Conservation (phyloP, 1,140 invertebrate genomes). For the Trichoplusia ni region DNA sequence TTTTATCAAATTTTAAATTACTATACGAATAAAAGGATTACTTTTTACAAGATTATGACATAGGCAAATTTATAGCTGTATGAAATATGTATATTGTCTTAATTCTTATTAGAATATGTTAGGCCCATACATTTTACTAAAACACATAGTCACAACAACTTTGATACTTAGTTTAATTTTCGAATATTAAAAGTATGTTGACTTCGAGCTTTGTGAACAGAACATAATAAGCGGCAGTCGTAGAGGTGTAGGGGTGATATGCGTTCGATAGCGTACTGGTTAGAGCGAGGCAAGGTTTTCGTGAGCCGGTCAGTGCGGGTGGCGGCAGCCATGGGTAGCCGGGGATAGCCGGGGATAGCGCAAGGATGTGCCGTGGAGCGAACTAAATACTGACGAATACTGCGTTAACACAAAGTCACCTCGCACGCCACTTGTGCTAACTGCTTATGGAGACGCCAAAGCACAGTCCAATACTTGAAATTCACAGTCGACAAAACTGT, state of each 20-base stretch:
- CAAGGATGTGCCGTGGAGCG: not conserved
- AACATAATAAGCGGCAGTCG: conserved; percentile 38
- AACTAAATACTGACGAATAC: not conserved
- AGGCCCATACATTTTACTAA: conserved; percentile 25
- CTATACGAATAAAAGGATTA: not conserved
- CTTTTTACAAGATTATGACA: not conserved
- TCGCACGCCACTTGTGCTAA: too few species aligned
- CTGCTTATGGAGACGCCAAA: too few species aligned
- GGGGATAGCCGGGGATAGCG: not conserved
- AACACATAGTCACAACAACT: conserved; percentile 23
- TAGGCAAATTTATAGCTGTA: conserved; percentile 11
- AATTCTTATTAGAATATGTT: conserved; percentile 17
- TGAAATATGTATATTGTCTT: conserved; percentile 28
- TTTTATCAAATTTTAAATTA: conserved; percentile 1
- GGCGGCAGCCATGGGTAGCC: not conserved
- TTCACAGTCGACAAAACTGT: too few species aligned
- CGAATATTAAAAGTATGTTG: too few species aligned
- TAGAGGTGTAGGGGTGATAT: conserved; percentile 48
- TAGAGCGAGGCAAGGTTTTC: conserved; percentile 56
- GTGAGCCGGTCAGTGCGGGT: conserved; percentile 45
- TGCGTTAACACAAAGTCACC: not conserved
- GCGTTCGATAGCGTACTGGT: conserved; percentile 52
- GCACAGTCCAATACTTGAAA: too few species aligned
- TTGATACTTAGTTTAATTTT: too few species aligned
- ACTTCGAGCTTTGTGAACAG: conserved; percentile 38